Evolutionary conservation across 2,888 invertebrate genomes (phyloP).

Genomic region (Meteorus cinctellus): DNA sequence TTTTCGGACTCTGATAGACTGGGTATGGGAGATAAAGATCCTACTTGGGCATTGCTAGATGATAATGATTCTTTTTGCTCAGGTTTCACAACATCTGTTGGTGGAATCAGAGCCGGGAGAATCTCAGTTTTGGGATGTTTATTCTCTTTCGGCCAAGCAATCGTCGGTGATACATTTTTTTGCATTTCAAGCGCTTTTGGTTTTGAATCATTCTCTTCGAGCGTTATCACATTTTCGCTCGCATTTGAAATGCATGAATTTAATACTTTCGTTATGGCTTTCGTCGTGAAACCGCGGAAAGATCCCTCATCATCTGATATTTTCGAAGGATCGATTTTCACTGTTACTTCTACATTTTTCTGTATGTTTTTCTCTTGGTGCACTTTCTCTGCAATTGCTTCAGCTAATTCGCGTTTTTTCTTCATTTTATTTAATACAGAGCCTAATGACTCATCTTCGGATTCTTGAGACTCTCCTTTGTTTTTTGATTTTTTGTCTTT

Average conservation of each 20-base stretch:
- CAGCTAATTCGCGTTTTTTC: constrained; percentile 45
- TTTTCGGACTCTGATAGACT: constrained; percentile 46
- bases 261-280: constrained; percentile 64
- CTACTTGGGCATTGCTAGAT: constrained; percentile 28
- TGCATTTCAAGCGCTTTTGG: constrained; percentile 42
- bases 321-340: constrained; percentile 35
- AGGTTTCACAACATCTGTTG: constrained; percentile 7
- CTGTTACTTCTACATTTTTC: constrained; percentile 39
- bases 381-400: constrained; percentile 28
- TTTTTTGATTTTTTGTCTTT: constrained; percentile 54
- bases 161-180: constrained; percentile 42
- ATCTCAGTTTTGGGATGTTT: constrained; percentile 12
- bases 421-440: constrained; percentile 74
- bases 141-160: constrained; percentile 37
- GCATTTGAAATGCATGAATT: constrained; percentile 61
- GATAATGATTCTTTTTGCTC: constrained; percentile 24
- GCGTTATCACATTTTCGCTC: constrained; percentile 57
- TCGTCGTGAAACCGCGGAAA: constrained; percentile 71
- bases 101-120: constrained; percentile 10
- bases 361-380: constrained; percentile 26
- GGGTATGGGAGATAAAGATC: constrained; percentile 24
- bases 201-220: constrained; percentile 56
- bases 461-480: constrained; percentile 66
- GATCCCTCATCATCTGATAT: constrained; percentile 75
- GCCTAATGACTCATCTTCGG: constrained; percentile 80